Evolutionary conservation across 2,888 invertebrate species (phyloP), one percentile per base, ranked within the genome.

Genomic region (Molorchus minor): DNA sequence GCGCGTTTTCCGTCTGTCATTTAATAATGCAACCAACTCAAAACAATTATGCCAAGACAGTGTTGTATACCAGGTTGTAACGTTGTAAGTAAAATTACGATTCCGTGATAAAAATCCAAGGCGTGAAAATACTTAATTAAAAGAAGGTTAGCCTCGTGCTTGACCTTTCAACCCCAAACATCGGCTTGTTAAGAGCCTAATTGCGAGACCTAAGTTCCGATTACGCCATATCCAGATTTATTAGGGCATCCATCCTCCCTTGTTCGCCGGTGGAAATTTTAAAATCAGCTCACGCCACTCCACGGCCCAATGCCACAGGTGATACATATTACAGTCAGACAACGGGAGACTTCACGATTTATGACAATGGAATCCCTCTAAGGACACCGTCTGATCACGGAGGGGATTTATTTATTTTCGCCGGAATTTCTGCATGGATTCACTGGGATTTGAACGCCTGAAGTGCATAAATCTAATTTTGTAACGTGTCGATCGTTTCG

Each of bases 381-480:
- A 65, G 67, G 69, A 68, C 59, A 46, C 16, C 35, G 45, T 51
- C 62, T 67, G 68, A 68, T 70, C 70, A 70, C 63, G 61, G 58
- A 5, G 45, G 63, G 64, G 65, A 68, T 70, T 68, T 70, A 71
- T 69, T 69, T 70, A 70, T 70, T 71, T 68, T 68, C 64, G 56
- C 65, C 62, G 61, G 54, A 62, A 63, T 68, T 65, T 65, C 66
- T 68, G 68, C 65, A 68, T 69, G 62, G 58, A 61, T 56, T 53
- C 35, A 38, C 35, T 21, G 45, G 65, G 66, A 70, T 71, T 70
- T 71, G 69, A 67, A 49, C 38, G 62, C 20, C 29, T 29, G 49
- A 13, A 45, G 46, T 51, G 40, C 52, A 55, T 57, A 46, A 58
- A 56, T 64, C 44, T 57, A 17, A 33, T 40, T 15, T n/a, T n/a